Conservation (phyloP, 2,888 invertebrate species). For the Eumerus sabulonum region DNA sequence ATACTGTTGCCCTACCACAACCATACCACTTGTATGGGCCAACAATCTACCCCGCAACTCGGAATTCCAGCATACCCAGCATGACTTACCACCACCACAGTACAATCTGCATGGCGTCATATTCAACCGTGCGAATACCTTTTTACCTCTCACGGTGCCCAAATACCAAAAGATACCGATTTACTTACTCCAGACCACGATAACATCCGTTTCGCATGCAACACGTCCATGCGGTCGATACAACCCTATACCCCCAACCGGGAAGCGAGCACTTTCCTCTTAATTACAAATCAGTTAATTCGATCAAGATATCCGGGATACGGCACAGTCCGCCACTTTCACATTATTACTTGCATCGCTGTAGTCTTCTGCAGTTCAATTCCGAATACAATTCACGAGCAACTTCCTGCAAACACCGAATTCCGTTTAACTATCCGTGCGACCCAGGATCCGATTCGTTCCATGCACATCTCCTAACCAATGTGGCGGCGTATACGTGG, state of each 20-base stretch:
- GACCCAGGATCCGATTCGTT: conserved; percentile 6
- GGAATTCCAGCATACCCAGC: no score
- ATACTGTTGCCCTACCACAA: no score
- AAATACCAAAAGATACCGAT: not conserved
- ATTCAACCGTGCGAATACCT: not conserved
- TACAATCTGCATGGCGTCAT: no score
- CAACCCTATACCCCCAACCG: no score
- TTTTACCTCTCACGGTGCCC: not conserved
- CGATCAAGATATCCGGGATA: conserved; percentile 52
- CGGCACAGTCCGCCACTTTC: conserved; percentile 55
- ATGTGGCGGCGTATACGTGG: no score
- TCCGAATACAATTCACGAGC: no score
- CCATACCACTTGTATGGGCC: no score
- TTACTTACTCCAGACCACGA: conserved; percentile 9
- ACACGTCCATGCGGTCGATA: not conserved
- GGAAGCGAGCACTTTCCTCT: conserved; percentile 29
- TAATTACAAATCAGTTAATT: conserved; percentile 65
- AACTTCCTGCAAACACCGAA: no score
- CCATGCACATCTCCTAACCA: no score
- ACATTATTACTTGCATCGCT: conserved; percentile 57
- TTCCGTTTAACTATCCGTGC: not conserved
- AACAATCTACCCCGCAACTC: no score
- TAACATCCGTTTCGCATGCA: conserved; percentile 24
- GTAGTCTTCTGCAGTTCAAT: conserved; percentile 6
- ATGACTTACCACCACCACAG: no score